Conservation (phyloP, 1,140 invertebrate genomes). For the Platyscapa corneri region DNA sequence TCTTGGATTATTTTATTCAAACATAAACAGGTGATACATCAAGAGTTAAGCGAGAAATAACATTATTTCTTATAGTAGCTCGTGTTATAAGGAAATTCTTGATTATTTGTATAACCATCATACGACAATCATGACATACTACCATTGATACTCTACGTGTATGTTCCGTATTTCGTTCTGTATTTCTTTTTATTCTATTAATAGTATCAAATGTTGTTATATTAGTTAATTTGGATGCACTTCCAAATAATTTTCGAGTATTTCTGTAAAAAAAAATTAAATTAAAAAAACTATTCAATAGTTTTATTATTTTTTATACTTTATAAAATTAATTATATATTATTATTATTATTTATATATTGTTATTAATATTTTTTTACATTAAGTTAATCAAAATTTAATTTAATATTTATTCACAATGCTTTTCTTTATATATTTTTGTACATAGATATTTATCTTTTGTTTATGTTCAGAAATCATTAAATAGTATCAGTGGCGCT, state of each 20-base stretch:
- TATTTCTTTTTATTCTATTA: not conserved
- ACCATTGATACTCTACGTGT: constrained; percentile 87
- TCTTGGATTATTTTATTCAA: constrained; percentile 53
- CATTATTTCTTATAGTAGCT: constrained; percentile 84
- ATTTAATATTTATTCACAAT: too few species aligned
- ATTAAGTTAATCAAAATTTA: too few species aligned
- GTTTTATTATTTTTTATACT: too few species aligned
- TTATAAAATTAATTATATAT: too few species aligned
- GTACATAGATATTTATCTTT: too few species aligned
- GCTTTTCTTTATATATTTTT: too few species aligned
- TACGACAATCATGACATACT: constrained; percentile 95
- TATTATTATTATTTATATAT: too few species aligned
- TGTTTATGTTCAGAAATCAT: too few species aligned
- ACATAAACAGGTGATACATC: constrained; percentile 86
- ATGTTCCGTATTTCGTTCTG: constrained; percentile 78
- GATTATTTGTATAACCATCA: constrained; percentile 94
- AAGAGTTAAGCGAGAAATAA: constrained; percentile 85
- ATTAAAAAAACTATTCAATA: too few species aligned
- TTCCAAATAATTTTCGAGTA: not conserved
- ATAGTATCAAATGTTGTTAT: constrained; percentile 5
- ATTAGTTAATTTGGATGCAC: not conserved
- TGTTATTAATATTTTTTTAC: too few species aligned
- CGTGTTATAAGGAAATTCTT: constrained; percentile 87
- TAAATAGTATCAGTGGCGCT: too few species aligned
- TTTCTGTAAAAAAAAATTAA: constrained; percentile 1